These are phyloP conservation scores for Cromileptes altivelis DNA, from an alignment of 2,113 vertebrate species.

Conservation along the genomic window DNA sequence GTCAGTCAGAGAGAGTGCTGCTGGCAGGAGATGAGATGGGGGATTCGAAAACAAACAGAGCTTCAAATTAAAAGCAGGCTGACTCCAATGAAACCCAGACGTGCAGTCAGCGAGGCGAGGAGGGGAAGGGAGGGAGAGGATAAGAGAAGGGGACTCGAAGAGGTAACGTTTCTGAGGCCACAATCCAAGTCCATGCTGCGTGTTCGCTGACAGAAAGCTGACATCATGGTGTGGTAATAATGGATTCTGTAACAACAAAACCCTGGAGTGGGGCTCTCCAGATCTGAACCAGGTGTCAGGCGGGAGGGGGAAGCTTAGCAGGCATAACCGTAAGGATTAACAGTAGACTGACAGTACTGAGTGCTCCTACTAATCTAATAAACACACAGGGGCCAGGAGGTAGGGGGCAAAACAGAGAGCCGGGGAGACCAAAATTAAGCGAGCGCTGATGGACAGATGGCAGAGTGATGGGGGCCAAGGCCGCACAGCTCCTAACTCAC, in stretches of 20 bases:
- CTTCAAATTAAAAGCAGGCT: constrained; percentile 77
- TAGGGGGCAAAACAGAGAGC: constrained; percentile 39
- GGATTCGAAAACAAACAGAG: constrained; percentile 74
- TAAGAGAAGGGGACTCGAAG: constrained; percentile 9
- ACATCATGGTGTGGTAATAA: constrained; percentile 68
- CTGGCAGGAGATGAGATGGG: constrained; percentile 70
- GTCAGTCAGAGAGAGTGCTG: constrained; percentile 24
- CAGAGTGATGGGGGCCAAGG: constrained; percentile 52
- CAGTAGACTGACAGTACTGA: constrained; percentile 63
- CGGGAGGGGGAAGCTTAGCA: constrained; percentile 61
- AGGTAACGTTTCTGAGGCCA: constrained; percentile 22
- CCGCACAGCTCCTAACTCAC: constrained; percentile 38
- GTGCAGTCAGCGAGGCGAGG: constrained; percentile 18
- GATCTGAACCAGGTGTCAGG: constrained; percentile 69
- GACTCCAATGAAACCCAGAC: constrained; percentile 54
- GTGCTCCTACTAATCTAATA: constrained; percentile 65
- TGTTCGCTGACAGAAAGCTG: constrained; percentile 43
- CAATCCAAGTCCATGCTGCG: constrained; percentile 17
- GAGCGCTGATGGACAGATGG: constrained; percentile 73
- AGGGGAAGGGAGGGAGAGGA: background rate
- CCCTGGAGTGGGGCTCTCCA: constrained; percentile 37
- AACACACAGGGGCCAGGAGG: constrained; percentile 53
- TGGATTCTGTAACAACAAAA: constrained; percentile 64
- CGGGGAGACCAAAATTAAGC: constrained; percentile 54
- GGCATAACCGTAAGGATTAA: constrained; percentile 73